These are phyloP conservation scores for Pongo pygmaeus DNA, from an alignment of 2,113 vertebrate genomes.

Conservation along the genomic window DNA sequence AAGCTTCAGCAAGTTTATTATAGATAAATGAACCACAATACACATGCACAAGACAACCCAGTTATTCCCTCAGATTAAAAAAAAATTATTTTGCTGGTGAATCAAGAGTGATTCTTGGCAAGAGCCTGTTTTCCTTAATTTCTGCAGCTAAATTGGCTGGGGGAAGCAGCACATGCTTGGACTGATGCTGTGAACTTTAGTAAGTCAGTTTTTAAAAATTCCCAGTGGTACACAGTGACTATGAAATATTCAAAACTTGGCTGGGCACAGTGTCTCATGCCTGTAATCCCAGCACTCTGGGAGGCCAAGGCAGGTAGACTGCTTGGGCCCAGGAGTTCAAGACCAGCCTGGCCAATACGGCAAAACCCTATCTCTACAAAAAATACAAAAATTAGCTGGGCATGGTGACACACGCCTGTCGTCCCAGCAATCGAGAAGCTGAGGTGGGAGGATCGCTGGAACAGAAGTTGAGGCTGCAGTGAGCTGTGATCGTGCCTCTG, in stretches of 20 bases:
- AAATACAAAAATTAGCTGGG: no score
- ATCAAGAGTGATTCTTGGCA: slow-evolving; percentile 15
- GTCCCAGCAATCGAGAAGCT: no score
- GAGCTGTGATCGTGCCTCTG: no score
- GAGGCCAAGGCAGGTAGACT: background rate
- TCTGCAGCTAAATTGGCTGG: background rate
- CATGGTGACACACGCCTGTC: no score
- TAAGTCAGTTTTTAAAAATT: background rate
- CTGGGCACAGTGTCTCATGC: background rate
- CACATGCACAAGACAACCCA: background rate
- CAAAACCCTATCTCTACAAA: no score
- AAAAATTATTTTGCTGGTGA: background rate
- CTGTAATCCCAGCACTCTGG: background rate
- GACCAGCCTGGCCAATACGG: background rate
- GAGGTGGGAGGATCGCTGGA: no score
- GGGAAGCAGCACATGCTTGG: background rate
- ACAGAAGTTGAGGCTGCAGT: no score
- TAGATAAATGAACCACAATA: background rate
- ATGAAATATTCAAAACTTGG: background rate
- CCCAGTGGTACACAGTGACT: background rate
- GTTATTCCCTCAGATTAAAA: background rate
- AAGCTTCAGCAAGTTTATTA: background rate
- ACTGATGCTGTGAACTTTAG: background rate
- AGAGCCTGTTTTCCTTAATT: background rate
- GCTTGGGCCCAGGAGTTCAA: background rate